These are phyloP conservation scores for Stichodactyla mertensii DNA, from an alignment of 64 coral and sea anemone species.

Conservation along the genomic window DNA sequence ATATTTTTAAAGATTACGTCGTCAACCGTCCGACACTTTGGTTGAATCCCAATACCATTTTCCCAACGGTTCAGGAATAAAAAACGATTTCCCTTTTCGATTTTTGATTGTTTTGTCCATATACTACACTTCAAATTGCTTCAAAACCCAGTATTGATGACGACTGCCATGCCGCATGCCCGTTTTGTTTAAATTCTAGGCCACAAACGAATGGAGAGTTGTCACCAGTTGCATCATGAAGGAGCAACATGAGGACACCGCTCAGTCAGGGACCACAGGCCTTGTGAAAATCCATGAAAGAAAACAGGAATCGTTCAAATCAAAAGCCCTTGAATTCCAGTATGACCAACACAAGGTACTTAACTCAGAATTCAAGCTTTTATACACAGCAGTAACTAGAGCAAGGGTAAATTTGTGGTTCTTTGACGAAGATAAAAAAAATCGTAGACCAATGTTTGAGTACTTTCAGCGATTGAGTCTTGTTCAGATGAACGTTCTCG, in stretches of 20 bases:
- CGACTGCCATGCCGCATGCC: too few species aligned
- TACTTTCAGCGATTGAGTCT: conserved; percentile 69
- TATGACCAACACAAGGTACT: conserved; percentile 83
- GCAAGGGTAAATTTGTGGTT: conserved; percentile 93
- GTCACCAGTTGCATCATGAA: conserved; percentile 27
- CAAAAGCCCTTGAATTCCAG: conserved; percentile 65
- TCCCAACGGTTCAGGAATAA: too few species aligned
- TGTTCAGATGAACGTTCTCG: conserved; percentile 53
- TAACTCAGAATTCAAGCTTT: conserved; percentile 86
- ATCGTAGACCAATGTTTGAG: conserved; percentile 79
- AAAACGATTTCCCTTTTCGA: too few species aligned
- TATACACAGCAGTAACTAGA: conserved; percentile 92
- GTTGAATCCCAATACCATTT: too few species aligned
- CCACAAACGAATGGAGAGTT: conserved; percentile 51
- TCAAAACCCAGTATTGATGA: too few species aligned
- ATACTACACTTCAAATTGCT: too few species aligned
- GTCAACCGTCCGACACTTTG: too few species aligned
- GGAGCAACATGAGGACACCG: conserved; percentile 6
- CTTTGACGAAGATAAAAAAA: conserved; percentile 85
- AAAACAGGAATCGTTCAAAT: conserved; percentile 12
- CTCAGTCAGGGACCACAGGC: conserved; percentile 1
- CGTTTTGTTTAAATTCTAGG: background rate
- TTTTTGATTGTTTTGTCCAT: too few species aligned
- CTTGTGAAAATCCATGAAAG: conserved; percentile 17
- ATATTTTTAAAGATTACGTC: too few species aligned